Conservation (phyloP, 2,888 invertebrate species). For the Eledone cirrhosa region DNA sequence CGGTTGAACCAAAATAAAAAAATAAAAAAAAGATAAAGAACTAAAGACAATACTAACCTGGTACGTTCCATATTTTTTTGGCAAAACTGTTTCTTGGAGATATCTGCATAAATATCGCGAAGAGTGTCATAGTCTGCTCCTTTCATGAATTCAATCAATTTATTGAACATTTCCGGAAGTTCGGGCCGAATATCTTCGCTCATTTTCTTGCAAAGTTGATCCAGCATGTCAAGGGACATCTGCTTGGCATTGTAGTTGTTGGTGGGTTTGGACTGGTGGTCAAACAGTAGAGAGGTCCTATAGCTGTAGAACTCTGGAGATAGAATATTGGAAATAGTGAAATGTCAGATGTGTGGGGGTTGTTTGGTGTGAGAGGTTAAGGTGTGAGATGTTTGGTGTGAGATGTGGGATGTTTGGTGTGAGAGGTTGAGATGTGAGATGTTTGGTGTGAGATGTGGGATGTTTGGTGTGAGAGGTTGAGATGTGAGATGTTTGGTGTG, state of each 20-base stretch:
- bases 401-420: no score
- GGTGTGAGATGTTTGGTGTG: no score
- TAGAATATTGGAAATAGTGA: no score
- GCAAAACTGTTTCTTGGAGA: not conserved
- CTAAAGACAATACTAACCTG: not conserved
- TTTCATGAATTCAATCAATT: conserved; percentile 47
- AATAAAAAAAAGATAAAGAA: conserved; percentile 56
- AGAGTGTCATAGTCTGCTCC: not conserved
- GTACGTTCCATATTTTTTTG: not conserved
- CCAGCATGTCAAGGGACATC: conserved; percentile 43
- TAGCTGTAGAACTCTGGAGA: not conserved
- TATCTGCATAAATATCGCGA: not conserved
- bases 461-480: no score
- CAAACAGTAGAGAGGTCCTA: conserved; percentile 43
- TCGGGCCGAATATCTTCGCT: conserved; percentile 64
- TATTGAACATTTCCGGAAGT: conserved; percentile 68
- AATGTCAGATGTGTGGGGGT: no score
- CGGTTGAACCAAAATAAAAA: no score
- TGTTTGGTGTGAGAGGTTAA: no score
- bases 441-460: no score
- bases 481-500: no score
- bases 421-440: no score
- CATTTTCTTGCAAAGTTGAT: conserved; percentile 52
- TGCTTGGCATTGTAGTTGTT: conserved; percentile 31
- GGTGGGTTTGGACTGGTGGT: conserved; percentile 40